phyloP scores from a whole-genome alignment of 1,140 invertebrate species.

The Drosophila pseudoananassae region DNA sequence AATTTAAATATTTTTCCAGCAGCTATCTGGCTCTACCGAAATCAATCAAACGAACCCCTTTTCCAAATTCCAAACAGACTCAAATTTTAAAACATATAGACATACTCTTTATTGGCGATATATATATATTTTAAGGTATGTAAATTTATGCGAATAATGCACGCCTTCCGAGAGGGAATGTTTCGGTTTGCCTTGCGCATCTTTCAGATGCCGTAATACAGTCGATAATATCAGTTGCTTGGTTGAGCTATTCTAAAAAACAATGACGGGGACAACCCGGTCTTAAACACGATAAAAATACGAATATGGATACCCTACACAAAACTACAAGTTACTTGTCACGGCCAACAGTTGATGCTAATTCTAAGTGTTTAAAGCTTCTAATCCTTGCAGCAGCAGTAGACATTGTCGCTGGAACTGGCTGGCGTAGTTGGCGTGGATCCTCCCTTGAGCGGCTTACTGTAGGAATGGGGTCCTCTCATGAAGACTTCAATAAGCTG shows the following conservation, averaged over 20 bases:
- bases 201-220: conserved; percentile 75
- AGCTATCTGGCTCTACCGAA: too few relatives aligned
- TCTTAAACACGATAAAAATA: conserved; percentile 28
- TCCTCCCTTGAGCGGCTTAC: conserved; percentile 53
- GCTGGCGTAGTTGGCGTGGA: conserved; percentile 51
- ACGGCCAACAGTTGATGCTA: conserved; percentile 66
- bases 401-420: conserved; percentile 73
- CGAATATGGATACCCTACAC: conserved; percentile 33
- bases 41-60: too few relatives aligned
- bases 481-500: conserved; percentile 86
- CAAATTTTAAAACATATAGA: conserved; percentile 20
- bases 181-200: conserved; percentile 50
- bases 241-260: conserved; percentile 50
- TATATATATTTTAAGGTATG: conserved; percentile 46
- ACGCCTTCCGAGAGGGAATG: conserved; percentile 61
- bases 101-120: conserved; percentile 54
- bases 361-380: conserved; percentile 49
- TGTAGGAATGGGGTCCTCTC: conserved; percentile 83
- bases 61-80: too few relatives aligned
- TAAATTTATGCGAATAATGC: conserved; percentile 47
- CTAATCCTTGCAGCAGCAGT: conserved; percentile 73
- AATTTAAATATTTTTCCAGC: too few relatives aligned
- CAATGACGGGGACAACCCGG: conserved; percentile 36
- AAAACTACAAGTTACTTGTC: conserved; percentile 65
- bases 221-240: conserved; percentile 62